phyloP scores from a whole-genome alignment of 1,140 invertebrate genomes.

The Chionoecetes opilio region DNA sequence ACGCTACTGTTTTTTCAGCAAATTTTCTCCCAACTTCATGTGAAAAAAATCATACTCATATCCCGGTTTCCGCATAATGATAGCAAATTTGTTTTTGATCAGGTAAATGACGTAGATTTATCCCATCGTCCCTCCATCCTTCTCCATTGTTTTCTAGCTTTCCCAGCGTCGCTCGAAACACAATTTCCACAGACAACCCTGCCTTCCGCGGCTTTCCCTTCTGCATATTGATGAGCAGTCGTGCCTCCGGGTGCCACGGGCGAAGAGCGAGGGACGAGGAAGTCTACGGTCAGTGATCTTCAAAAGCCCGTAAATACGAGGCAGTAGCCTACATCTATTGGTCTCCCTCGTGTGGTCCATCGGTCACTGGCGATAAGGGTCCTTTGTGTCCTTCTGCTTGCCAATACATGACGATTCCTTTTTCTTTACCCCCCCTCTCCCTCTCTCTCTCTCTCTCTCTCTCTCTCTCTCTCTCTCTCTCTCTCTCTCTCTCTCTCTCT shows the following conservation, averaged over 20 bases:
- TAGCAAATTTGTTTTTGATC: background rate
- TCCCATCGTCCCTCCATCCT: slow-evolving; percentile 25
- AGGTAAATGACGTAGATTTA: slow-evolving; percentile 1
- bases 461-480: too few species aligned
- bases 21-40: background rate
- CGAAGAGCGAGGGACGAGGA: background rate
- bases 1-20: background rate
- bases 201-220: slow-evolving; percentile 23
- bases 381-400: too few species aligned
- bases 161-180: slow-evolving; percentile 4
- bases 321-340: background rate
- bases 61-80: background rate
- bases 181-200: slow-evolving; percentile 28
- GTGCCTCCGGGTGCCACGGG: background rate
- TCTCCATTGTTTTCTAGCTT: slow-evolving; percentile 30
- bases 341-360: too few species aligned
- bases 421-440: too few species aligned
- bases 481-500: too few species aligned
- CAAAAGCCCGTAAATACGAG: slow-evolving; percentile 6
- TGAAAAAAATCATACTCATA: background rate
- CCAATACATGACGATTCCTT: too few species aligned
- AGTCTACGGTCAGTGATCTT: background rate
- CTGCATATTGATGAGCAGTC: slow-evolving; percentile 18
- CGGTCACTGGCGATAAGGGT: too few species aligned
- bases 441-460: too few species aligned